Conservation (phyloP, 2,113 vertebrate species). For the Carassius carassius region DNA sequence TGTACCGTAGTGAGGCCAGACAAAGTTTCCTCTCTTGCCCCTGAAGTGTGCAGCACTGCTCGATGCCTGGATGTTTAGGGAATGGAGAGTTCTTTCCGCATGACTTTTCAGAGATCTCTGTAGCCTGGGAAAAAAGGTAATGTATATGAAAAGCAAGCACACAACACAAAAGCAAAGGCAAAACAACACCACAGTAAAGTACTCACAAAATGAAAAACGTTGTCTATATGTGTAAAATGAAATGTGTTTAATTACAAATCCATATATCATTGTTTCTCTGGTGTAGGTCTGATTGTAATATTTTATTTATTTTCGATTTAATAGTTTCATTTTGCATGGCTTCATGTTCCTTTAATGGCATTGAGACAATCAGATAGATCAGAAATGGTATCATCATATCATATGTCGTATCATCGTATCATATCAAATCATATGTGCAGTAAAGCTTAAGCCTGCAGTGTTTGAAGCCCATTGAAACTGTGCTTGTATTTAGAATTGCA, state of each 20-base stretch:
- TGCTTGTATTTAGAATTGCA: not conserved
- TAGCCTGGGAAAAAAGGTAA: slow-evolving; percentile 66
- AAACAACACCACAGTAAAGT: not conserved
- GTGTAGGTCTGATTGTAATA: not conserved
- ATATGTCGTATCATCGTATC: too few species aligned
- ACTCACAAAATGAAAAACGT: not conserved
- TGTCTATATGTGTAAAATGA: not conserved
- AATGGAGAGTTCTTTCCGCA: slow-evolving; percentile 69
- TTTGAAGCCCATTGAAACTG: not conserved
- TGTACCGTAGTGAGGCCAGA: slow-evolving; percentile 73
- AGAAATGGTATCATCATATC: too few species aligned
- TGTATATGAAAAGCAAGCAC: not conserved
- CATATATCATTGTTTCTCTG: not conserved
- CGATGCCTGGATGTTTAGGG: slow-evolving; percentile 68
- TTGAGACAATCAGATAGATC: not conserved
- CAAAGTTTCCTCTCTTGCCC: slow-evolving; percentile 78
- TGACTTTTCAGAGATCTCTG: slow-evolving; percentile 70
- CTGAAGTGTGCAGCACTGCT: slow-evolving; percentile 65
- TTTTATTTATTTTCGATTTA: not conserved
- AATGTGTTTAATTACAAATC: not conserved
- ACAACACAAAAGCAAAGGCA: not conserved
- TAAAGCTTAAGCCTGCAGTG: not conserved
- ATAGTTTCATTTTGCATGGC: not conserved
- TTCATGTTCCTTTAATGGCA: not conserved
- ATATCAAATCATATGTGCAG: not conserved